Evolutionary conservation across 2,888 invertebrate species (phyloP).

Genomic region (Eudasyphora cyanicolor): DNA sequence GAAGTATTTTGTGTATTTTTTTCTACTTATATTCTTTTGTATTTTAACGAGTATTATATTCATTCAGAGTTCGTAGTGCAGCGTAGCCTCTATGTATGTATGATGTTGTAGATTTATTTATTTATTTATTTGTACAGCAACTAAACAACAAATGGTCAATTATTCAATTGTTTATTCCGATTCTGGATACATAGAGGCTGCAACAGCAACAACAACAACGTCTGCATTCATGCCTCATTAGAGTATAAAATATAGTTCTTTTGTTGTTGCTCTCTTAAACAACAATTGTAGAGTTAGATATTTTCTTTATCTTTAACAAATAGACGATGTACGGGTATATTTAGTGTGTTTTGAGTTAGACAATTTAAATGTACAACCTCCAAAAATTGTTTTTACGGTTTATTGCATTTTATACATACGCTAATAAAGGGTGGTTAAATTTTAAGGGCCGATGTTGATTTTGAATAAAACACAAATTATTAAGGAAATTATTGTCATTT

Average conservation of each 20-base stretch:
- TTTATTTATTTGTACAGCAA: conserved; percentile 27
- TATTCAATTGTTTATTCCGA: conserved; percentile 56
- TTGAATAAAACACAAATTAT: too few species aligned
- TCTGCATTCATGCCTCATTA: neutral
- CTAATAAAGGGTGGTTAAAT: too few species aligned
- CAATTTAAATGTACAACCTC: too few species aligned
- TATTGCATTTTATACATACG: too few species aligned
- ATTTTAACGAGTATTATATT: neutral
- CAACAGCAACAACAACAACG: conserved; percentile 20
- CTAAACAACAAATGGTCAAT: conserved; percentile 40
- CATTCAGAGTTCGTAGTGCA: neutral
- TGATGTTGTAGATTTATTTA: neutral
- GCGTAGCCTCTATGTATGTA: neutral
- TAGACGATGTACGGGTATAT: too few species aligned
- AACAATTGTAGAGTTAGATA: conserved; percentile 54
- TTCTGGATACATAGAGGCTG: conserved; percentile 4
- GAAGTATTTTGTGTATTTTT: too few species aligned
- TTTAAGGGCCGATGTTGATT: too few species aligned
- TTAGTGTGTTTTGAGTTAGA: too few species aligned
- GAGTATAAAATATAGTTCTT: conserved; percentile 31
- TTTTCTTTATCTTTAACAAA: too few species aligned
- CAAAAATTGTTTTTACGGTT: too few species aligned
- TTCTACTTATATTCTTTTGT: too few species aligned
- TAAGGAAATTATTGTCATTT: too few species aligned
- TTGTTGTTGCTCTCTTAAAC: conserved; percentile 39